Evolutionary conservation across 2,888 invertebrate genomes (phyloP), one percentile per base, ranked within the genome.

Genomic region (Masnerella sp.): DNA sequence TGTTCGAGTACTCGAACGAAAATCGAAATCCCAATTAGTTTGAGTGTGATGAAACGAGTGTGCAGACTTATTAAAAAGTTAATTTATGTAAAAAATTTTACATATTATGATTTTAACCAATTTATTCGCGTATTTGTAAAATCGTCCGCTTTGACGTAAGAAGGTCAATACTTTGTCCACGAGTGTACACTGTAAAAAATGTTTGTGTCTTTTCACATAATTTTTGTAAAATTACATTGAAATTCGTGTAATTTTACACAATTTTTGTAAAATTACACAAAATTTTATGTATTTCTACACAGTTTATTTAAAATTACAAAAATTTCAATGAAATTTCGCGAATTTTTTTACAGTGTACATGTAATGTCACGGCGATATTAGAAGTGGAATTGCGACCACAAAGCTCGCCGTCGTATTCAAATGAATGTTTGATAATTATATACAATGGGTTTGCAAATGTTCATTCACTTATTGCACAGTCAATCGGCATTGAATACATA

Each of bases 351-450:
- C n/a, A n/a, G 12, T 51, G 51, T 30, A 18, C 9, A 11, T n/a
- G 40, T 38, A 30, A 40, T 49, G 51, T 42, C 51, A 43, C 12
- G 28, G 40, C 7, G 17, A 43, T 34, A 42, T 62, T 32, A 11
- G 43, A 34, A 42, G 34, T 51, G 40, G 62, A 51, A 32, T 61
- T n/a, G n/a, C 49, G 14, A 62, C 22, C 14, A 30, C 32, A 40
- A 51, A 18, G 3, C 49, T 18, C 42, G 5, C 42, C 2, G 4
- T 40, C 25, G 7, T 38, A 54, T 64, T 64, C 64, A 64, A 65
- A 45, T 61, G 28, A 40, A 61, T 38, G 45, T 36, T 65, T 47
- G 40, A 54, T 65, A 56, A 49, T 42, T 67, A 51, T 32, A 25
- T 42, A 45, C 45, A 32, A 34, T 42, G n/a, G 56, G 14, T 56